These are phyloP conservation scores for Asbolus verrucosus DNA, from an alignment of 1,140 invertebrate genomes.

Conservation along the genomic window DNA sequence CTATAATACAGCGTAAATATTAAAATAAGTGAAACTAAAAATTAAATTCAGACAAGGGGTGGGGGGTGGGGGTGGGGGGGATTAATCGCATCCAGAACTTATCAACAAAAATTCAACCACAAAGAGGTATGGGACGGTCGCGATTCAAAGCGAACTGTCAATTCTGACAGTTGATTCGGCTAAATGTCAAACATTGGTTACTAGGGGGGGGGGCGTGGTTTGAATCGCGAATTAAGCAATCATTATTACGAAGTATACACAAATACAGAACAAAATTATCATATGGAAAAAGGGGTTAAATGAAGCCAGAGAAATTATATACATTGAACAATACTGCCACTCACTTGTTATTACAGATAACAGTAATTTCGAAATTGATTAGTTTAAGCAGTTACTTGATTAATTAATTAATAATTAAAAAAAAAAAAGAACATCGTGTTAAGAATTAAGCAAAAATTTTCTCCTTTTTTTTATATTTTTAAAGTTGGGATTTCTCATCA, in stretches of 20 bases:
- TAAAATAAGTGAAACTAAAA: neutral
- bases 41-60: too few species aligned
- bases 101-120: neutral
- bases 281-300: too few species aligned
- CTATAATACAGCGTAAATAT: too few species aligned
- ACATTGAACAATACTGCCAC: neutral
- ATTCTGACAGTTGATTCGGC: too few species aligned
- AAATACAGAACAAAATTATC: too few species aligned
- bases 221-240: too few species aligned
- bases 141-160: too few species aligned
- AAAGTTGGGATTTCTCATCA: slow-evolving; percentile 14
- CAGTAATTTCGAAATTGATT: slow-evolving; percentile 23
- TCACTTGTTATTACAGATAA: slow-evolving; percentile 3
- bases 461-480: neutral
- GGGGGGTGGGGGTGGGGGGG: too few species aligned
- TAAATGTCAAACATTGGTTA: too few species aligned
- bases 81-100: too few species aligned
- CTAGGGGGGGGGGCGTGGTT: too few species aligned
- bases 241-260: too few species aligned
- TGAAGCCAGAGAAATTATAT: slow-evolving; percentile 10
- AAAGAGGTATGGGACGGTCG: neutral
- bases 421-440: slow-evolving; percentile 2
- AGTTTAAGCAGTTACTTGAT: slow-evolving; percentile 1
- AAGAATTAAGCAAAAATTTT: slow-evolving; percentile 30
- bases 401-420: slow-evolving; percentile 12